Evolutionary conservation across 2,888 invertebrate genomes (phyloP), one percentile per base, ranked within the genome.

Genomic region (Spodoptera exigua): DNA sequence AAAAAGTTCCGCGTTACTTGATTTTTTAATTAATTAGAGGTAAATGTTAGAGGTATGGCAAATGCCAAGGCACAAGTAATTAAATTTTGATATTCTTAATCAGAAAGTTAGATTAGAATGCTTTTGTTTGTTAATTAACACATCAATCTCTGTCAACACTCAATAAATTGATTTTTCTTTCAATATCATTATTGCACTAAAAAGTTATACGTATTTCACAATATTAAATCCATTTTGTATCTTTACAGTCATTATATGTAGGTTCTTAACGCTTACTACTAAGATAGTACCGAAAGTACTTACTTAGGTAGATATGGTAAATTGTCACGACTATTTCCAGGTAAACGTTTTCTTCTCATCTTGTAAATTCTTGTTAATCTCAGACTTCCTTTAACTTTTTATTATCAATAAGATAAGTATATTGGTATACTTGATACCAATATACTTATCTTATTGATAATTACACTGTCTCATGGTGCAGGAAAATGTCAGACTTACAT

Each of bases 1-100:
- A 57, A 46, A 13, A 61, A 69, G 46, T 69, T 77, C 74, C 77
- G 74, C 46, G 39, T 72, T 66, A 57, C 44, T 59, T 58, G 59
- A 56, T 56, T 63, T 61, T 52, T 39, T 41, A 59, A 61, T 56
- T 54, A 60, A 68, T 57, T 55, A 43, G 45, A 5, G 27, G 27
- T 7, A 27, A 27, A 47, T 48, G 41, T 46, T 67, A 57, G 57
- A 51, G 63, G 58, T 47, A 62, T 51, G 52, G 61, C 41, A 70
- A 76, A 76, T 73, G 67, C 62, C 71, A 70, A 70, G 71, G 61
- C 36, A 16, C 60, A 39, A 27, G 27, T 61, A 61, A 70, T 70
- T 60, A 61, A 44, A 21, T 56, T 57, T 54, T 46, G 48, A 44
- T 61, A 21, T 61, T 63, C 52, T 21, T 32, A 65, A 18, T 51